Conservation (phyloP, 2,888 invertebrate genomes). For the Ceriagrion tenellum region DNA sequence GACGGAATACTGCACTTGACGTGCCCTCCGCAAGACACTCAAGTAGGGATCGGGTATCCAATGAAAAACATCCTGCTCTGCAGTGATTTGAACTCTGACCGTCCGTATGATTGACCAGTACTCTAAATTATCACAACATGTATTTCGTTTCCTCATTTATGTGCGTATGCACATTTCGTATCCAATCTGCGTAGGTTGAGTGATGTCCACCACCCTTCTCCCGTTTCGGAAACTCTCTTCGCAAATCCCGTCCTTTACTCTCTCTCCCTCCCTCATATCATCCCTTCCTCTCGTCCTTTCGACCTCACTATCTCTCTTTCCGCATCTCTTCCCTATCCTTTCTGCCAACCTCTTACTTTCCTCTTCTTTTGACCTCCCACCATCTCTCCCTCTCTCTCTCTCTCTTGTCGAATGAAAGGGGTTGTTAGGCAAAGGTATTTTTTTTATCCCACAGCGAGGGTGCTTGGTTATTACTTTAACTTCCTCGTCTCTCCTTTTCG, state of each 20-base stretch:
- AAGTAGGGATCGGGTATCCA: too few species aligned
- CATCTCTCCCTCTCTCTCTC: background rate
- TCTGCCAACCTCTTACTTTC: background rate
- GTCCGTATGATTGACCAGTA: too few species aligned
- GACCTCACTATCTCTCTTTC: background rate
- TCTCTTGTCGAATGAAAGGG: constrained; percentile 37
- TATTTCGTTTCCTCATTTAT: background rate
- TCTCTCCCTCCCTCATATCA: background rate
- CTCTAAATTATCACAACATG: too few species aligned
- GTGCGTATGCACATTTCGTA: background rate
- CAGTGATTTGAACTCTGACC: too few species aligned
- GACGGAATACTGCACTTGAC: too few species aligned
- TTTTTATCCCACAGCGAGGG: background rate
- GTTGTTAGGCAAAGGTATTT: constrained; percentile 42
- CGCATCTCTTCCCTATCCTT: background rate
- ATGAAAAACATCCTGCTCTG: too few species aligned
- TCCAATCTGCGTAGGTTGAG: background rate
- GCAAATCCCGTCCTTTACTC: background rate
- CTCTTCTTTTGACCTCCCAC: background rate
- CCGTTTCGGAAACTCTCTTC: background rate
- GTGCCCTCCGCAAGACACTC: too few species aligned
- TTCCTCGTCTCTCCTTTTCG: background rate
- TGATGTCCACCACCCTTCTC: background rate
- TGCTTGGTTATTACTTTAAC: constrained; percentile 48
- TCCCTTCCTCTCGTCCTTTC: background rate